phyloP scores from a whole-genome alignment of 2,113 vertebrate genomes.

The Tichodroma muraria region DNA sequence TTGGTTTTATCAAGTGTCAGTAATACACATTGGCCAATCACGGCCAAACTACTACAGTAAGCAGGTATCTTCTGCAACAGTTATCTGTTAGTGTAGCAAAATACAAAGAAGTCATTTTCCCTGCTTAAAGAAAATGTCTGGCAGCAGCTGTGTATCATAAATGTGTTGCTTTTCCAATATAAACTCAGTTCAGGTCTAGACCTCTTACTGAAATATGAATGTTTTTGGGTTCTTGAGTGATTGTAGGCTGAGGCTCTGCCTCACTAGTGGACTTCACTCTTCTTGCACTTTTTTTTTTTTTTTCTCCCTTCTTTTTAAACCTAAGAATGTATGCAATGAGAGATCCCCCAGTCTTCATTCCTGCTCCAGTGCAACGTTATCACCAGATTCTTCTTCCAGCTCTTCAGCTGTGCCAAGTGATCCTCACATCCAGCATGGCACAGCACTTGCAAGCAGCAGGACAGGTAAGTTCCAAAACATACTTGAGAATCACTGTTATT shows the following conservation, averaged over 20 bases:
- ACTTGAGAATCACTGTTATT: not conserved
- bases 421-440: constrained; percentile 89
- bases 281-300: not conserved
- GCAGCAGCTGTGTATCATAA: not conserved
- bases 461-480: constrained; percentile 74
- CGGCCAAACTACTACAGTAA: too few relatives aligned
- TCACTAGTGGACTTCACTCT: not conserved
- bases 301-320: not conserved
- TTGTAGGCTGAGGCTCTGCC: not conserved
- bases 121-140: not conserved
- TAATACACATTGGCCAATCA: too few relatives aligned
- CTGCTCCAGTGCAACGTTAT: constrained; percentile 88
- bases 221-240: not conserved
- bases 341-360: constrained; percentile 89
- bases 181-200: not conserved
- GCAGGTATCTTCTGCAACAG: not conserved
- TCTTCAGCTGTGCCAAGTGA: constrained; percentile 87
- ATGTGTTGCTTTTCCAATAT: not conserved
- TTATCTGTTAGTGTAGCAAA: not conserved
- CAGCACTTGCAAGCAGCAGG: constrained; percentile 92
- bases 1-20: too few relatives aligned
- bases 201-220: not conserved
- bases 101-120: not conserved
- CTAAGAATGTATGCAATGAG: constrained; percentile 78
- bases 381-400: constrained; percentile 92